These are phyloP conservation scores for Hydropsyche tenuis DNA, from an alignment of 1,140 invertebrate species.

Conservation along the genomic window DNA sequence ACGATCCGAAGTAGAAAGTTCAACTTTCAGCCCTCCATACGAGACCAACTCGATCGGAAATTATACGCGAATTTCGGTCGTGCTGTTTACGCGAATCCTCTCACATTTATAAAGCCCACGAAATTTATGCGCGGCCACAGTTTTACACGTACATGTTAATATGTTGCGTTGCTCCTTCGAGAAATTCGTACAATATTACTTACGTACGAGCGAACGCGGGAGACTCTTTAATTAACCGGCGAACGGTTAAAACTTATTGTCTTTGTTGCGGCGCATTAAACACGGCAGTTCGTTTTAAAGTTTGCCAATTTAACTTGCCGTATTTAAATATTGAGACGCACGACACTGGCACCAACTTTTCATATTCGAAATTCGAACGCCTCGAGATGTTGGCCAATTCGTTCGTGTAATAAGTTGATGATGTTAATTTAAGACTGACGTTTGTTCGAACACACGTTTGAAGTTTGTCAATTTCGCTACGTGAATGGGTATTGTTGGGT, in stretches of 20 bases:
- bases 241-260: constrained; percentile 40
- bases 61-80: constrained; percentile 10
- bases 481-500: too few species aligned
- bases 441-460: too few species aligned
- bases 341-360: not conserved
- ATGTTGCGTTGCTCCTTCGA: constrained; percentile 28
- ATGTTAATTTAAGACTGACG: too few species aligned
- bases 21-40: not conserved
- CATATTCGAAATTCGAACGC: too few species aligned
- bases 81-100: constrained; percentile 6
- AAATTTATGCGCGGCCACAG: constrained; percentile 37
- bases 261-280: constrained; percentile 35
- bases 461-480: too few species aligned
- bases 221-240: constrained; percentile 42
- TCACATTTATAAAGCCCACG: constrained; percentile 8
- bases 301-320: constrained; percentile 40
- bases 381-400: too few species aligned
- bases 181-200: too few species aligned
- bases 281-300: constrained; percentile 40
- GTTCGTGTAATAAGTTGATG: too few species aligned
- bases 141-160: too few species aligned
- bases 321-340: constrained; percentile 37
- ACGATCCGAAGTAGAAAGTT: too few species aligned
- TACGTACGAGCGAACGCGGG: too few species aligned
- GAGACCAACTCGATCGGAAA: constrained; percentile 29